Percentiles rank a stretch among this genome's conserved stretches.
phyloP scores from a whole-genome alignment of 2,888 invertebrate species.

The Andrena trimmerana region DNA sequence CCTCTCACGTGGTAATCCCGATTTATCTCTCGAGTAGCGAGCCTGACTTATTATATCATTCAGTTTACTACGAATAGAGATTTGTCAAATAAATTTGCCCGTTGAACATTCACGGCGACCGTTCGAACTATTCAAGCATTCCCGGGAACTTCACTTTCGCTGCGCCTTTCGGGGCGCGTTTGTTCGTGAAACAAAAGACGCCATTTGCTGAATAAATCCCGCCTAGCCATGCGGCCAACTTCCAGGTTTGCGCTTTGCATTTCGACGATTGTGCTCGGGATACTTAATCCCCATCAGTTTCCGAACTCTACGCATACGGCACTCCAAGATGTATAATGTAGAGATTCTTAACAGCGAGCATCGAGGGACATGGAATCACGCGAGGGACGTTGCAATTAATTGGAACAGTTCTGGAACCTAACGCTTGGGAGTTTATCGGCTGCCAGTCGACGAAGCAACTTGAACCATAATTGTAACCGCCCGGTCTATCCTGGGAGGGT shows the following conservation, averaged over 20 bases:
- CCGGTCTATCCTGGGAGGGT: neutral
- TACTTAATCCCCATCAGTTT: constrained; percentile 23
- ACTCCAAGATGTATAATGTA: neutral
- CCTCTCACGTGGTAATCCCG: neutral
- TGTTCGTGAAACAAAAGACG: constrained; percentile 42
- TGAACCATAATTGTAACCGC: neutral
- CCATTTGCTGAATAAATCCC: constrained; percentile 49
- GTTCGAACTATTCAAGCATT: constrained; percentile 32
- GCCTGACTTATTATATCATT: neutral
- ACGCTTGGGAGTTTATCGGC: neutral
- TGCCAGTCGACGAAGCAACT: neutral
- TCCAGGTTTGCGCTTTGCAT: constrained; percentile 31
- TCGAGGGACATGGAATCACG: neutral
- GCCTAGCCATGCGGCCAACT: constrained; percentile 24
- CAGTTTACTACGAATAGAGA: neutral
- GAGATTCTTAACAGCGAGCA: neutral
- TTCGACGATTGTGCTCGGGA: constrained; percentile 16
- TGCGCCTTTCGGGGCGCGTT: constrained; percentile 7
- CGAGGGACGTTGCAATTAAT: neutral
- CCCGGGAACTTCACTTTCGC: constrained; percentile 47
- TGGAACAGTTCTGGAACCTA: neutral
- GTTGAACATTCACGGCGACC: neutral
- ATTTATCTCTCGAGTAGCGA: constrained; percentile 1
- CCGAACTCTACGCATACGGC: constrained; percentile 3
- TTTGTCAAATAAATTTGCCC: constrained; percentile 14